Evolutionary conservation across 2,888 invertebrate genomes (phyloP).

Genomic region (Amphipoea oculea): DNA sequence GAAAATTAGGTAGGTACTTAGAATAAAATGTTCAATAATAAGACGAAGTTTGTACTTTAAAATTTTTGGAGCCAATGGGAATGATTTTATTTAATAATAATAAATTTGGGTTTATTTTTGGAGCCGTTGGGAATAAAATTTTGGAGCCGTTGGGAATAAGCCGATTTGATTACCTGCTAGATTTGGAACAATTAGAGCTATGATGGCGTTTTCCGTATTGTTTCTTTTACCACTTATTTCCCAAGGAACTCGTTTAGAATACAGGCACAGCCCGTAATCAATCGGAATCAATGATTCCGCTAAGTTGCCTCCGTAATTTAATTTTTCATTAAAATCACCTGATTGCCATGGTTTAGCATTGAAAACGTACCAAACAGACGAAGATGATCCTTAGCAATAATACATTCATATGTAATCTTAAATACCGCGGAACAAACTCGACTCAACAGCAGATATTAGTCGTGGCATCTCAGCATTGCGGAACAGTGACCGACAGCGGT

Average conservation of each 20-base stretch:
- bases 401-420: background rate
- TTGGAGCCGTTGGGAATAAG: no score
- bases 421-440: background rate
- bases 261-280: background rate
- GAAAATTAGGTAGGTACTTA: background rate
- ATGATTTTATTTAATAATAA: no score
- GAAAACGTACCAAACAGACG: background rate
- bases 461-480: conserved; percentile 14
- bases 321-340: background rate
- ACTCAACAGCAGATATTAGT: conserved; percentile 26
- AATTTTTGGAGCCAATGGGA: no score
- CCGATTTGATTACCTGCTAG: background rate
- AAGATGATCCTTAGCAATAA: background rate
- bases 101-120: no score
- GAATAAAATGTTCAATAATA: background rate
- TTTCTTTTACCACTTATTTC: no score
- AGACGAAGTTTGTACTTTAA: no score
- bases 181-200: background rate
- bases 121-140: no score
- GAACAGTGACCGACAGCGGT: conserved; percentile 18
- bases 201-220: no score
- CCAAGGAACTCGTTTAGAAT: background rate
- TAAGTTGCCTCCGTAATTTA: background rate
- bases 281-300: background rate
- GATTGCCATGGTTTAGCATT: no score